phyloP scores from a whole-genome alignment of 2,888 invertebrate species.

The Thecocarcelia acutangulata region DNA sequence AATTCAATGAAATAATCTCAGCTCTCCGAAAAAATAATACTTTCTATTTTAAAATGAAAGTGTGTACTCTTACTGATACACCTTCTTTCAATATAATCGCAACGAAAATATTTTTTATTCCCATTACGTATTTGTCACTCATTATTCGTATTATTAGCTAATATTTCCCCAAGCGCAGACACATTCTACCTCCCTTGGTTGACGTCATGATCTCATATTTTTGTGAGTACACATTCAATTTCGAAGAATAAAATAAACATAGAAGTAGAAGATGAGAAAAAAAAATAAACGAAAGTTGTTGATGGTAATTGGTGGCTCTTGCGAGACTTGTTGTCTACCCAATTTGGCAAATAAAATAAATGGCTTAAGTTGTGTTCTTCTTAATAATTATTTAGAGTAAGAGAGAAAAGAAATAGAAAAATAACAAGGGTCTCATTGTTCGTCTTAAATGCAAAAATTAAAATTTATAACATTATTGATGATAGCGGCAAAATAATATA shows the following conservation, averaged over 20 bases:
- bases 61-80: no score
- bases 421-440: not conserved
- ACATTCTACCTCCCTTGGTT: not conserved
- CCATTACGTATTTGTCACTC: not conserved
- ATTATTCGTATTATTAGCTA: not conserved
- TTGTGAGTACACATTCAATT: not conserved
- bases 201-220: not conserved
- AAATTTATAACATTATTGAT: no score
- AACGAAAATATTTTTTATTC: constrained; percentile 12
- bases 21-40: no score
- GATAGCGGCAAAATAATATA: no score
- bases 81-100: constrained; percentile 32
- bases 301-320: constrained; percentile 21
- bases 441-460: no score
- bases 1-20: no score
- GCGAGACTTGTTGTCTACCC: constrained; percentile 45
- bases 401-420: not conserved
- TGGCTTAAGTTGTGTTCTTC: constrained; percentile 32
- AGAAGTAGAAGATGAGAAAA: not conserved
- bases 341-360: constrained; percentile 34
- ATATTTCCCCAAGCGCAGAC: constrained; percentile 17
- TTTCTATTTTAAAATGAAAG: no score
- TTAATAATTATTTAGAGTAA: constrained; percentile 6
- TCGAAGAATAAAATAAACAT: no score
- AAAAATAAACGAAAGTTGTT: not conserved